A percentile compares a stretch with the other conserved stretches of the same genome.
Conservation (phyloP, 64 coral and sea anemone genomes). For the Platygyra sinensis region DNA sequence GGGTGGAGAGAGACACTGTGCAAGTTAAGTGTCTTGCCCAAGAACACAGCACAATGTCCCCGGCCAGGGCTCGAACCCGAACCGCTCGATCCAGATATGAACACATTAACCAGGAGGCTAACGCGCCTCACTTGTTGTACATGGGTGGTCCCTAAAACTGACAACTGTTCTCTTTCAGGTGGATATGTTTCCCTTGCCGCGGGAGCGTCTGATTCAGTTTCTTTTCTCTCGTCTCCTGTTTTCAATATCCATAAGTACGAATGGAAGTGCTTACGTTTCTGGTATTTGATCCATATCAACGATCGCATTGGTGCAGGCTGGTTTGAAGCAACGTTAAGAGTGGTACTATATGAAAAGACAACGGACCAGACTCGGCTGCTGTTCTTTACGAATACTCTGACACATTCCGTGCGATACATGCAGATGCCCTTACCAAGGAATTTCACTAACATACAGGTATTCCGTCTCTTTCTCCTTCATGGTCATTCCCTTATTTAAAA, state of each 20-base stretch:
- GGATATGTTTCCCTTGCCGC: background rate
- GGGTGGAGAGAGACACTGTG: no score
- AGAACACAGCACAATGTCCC: no score
- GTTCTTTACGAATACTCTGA: background rate
- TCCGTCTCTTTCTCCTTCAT: background rate
- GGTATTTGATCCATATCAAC: background rate
- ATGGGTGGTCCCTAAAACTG: no score
- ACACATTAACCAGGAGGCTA: background rate
- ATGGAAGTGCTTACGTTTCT: constrained; percentile 53
- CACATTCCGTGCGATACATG: background rate
- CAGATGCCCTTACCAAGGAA: background rate
- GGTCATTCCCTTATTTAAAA: background rate
- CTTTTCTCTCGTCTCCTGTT: background rate
- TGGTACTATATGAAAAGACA: background rate
- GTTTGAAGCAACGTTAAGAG: background rate
- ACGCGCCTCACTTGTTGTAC: background rate
- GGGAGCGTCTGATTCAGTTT: background rate
- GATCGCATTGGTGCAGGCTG: background rate
- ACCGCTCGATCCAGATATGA: no score
- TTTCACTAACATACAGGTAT: background rate
- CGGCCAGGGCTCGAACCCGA: no score
- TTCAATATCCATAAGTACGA: constrained; percentile 4
- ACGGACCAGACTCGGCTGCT: background rate
- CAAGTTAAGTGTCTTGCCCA: no score
- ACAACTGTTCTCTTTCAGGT: background rate